Percentiles rank a stretch among this genome's conserved stretches.
Conservation (phyloP, 2,797 vertebrate genomes). For the Xyrichtys novacula region DNA sequence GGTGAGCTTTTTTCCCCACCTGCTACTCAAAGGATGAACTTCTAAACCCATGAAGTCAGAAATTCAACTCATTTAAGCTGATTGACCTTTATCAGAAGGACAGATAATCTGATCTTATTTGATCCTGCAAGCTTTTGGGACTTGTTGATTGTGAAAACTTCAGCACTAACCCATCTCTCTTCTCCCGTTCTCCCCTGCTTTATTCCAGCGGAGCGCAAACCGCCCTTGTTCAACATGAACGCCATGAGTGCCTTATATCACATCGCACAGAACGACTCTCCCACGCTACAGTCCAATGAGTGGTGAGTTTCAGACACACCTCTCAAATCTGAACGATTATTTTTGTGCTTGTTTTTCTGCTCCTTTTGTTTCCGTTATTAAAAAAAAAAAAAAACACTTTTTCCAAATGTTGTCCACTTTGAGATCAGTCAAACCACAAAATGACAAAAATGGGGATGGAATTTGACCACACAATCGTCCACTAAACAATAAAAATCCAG, state of each 20-base stretch:
- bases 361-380: background rate
- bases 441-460: background rate
- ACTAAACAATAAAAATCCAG: constrained; percentile 5
- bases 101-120: background rate
- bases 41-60: background rate
- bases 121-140: background rate
- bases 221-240: constrained; percentile 99
- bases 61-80: background rate
- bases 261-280: constrained; percentile 99
- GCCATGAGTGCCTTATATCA: constrained; percentile 99
- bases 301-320: constrained; percentile 89
- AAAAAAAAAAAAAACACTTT: background rate
- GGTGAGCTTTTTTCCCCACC: constrained; percentile 82
- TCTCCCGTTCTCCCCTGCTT: constrained; percentile 13
- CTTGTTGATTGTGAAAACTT: constrained; percentile 1
- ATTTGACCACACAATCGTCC: background rate
- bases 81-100: constrained; percentile 8
- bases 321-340: background rate
- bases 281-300: constrained; percentile 94
- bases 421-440: background rate
- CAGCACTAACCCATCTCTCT: background rate
- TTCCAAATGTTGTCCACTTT: background rate
- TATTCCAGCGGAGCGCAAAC: constrained; percentile 96
- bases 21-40: background rate
- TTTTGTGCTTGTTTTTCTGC: background rate